Evolutionary conservation across 2,797 vertebrate species (phyloP).

Genomic region (Argentina silus): DNA sequence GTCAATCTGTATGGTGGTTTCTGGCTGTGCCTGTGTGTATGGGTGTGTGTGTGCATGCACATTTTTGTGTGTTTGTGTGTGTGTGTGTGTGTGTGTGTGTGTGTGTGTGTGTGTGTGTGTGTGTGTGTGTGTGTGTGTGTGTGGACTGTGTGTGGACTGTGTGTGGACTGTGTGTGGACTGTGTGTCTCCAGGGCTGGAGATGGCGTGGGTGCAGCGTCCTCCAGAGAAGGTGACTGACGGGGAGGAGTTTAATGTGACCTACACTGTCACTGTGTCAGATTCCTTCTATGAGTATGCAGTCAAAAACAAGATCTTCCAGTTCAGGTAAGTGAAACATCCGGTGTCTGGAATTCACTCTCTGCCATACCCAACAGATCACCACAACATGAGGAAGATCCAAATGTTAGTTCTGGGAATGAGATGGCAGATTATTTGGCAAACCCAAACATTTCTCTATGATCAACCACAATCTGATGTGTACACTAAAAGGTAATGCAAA

Average conservation of each 20-base stretch:
- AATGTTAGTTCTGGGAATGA: neutral
- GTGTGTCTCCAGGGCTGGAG: constrained; percentile 71
- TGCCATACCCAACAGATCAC: constrained; percentile 12
- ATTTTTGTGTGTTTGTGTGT: constrained; percentile 5
- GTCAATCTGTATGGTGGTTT: neutral
- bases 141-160: too few species aligned
- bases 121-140: neutral
- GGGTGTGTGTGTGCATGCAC: neutral
- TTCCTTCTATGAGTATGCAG: constrained; percentile 74
- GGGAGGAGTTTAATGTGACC: constrained; percentile 79
- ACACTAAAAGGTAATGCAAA: neutral
- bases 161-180: neutral
- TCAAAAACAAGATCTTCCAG: constrained; percentile 76
- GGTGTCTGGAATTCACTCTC: constrained; percentile 15
- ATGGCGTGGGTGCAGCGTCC: constrained; percentile 79
- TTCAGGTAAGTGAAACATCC: constrained; percentile 65
- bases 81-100: neutral
- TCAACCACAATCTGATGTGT: neutral
- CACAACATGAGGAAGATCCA: neutral
- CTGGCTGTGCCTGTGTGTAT: neutral
- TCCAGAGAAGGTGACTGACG: constrained; percentile 72
- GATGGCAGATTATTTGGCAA: neutral
- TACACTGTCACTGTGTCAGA: constrained; percentile 74
- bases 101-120: neutral
- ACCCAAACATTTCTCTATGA: neutral